Evolutionary conservation across 2,797 vertebrate species (phyloP).

Genomic region (Telmatherina bonti): DNA sequence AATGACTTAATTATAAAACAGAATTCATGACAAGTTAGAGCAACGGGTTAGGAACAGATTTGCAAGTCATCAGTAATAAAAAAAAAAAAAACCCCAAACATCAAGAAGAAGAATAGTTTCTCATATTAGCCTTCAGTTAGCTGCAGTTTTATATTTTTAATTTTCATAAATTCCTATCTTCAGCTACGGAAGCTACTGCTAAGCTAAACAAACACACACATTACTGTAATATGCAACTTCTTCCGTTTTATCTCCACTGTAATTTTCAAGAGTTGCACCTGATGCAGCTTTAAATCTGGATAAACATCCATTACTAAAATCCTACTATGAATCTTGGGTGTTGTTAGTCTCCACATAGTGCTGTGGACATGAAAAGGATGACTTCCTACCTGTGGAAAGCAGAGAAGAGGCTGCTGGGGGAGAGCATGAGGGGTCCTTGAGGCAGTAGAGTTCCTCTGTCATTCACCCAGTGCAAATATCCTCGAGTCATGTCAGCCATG

Average conservation of each 20-base stretch:
- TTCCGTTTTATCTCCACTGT: conserved; percentile 6
- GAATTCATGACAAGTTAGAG: background rate
- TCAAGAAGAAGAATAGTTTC: no score
- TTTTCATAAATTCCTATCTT: background rate
- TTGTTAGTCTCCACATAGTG: background rate
- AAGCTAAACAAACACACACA: conserved; percentile 2
- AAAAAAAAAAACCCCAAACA: no score
- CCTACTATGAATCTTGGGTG: background rate
- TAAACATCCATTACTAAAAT: conserved; percentile 19
- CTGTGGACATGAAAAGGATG: background rate
- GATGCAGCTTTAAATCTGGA: background rate
- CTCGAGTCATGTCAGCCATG: conserved; percentile 98
- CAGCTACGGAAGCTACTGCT: background rate
- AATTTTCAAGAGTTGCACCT: background rate
- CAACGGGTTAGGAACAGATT: background rate
- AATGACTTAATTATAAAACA: background rate
- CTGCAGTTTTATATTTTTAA: background rate
- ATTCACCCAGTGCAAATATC: conserved; percentile 97
- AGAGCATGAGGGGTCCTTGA: conserved; percentile 94
- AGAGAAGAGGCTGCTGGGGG: conserved; percentile 97
- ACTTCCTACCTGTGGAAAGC: conserved; percentile 93
- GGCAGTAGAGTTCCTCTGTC: conserved; percentile 95
- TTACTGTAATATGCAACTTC: conserved; percentile 10
- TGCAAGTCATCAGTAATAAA: no score
- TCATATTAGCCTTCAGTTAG: background rate